phyloP scores from a whole-genome alignment of 1,140 invertebrate species.

The Scaptomyza montana region DNA sequence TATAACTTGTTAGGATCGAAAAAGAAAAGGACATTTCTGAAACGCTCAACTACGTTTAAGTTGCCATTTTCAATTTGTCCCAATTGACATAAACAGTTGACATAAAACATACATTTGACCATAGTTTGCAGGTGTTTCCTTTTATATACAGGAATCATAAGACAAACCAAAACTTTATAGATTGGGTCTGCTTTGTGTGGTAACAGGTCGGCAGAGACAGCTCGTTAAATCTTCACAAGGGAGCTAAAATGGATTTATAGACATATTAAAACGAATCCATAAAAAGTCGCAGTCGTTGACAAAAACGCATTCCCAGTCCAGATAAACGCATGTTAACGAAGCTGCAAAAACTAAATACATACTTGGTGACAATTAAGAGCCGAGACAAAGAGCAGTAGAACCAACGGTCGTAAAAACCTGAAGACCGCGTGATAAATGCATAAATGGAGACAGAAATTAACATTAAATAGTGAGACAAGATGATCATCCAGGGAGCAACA shows the following conservation, averaged over 20 bases:
- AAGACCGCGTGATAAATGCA: constrained; percentile 69
- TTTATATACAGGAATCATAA: constrained; percentile 58
- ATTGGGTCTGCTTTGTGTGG: constrained; percentile 39
- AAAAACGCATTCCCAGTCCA: background rate
- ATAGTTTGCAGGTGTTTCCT: constrained; percentile 54
- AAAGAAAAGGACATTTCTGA: no score
- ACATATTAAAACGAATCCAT: constrained; percentile 64
- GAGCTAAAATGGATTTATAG: constrained; percentile 66
- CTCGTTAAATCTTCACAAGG: constrained; percentile 53
- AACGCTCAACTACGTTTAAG: no score
- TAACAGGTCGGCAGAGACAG: constrained; percentile 34
- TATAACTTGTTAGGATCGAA: no score
- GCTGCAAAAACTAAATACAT: constrained; percentile 49
- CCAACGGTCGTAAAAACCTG: constrained; percentile 64
- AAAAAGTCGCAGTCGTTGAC: constrained; percentile 33
- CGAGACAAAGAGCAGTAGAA: constrained; percentile 31
- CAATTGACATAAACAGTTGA: background rate
- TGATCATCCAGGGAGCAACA: constrained; percentile 42
- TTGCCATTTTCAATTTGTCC: no score
- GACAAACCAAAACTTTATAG: constrained; percentile 11
- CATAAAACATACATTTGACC: background rate
- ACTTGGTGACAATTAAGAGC: constrained; percentile 61
- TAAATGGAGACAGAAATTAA: constrained; percentile 63
- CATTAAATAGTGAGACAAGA: constrained; percentile 64
- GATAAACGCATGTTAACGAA: constrained; percentile 7